phyloP scores from a whole-genome alignment of 2,113 vertebrate species.

The Calypte anna region DNA sequence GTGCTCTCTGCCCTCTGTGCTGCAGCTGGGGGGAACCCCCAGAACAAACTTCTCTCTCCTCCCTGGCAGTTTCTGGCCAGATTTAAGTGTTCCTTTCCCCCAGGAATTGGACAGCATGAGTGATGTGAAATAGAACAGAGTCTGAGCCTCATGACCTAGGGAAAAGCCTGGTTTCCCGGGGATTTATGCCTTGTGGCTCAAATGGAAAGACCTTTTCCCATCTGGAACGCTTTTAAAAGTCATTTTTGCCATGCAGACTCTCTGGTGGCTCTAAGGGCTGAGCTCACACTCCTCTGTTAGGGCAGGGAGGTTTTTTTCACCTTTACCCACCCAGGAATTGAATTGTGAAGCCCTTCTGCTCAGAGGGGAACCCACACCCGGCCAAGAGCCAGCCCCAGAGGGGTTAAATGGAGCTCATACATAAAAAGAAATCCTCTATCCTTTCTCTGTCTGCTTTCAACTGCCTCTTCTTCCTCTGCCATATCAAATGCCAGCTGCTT shows the following conservation, averaged over 20 bases:
- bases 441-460: not conserved
- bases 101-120: not conserved
- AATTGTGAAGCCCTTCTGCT: not conserved
- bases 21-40: not conserved
- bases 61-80: not conserved
- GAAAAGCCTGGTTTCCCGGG: not conserved
- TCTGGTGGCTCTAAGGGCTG: not conserved
- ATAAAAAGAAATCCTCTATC: not conserved
- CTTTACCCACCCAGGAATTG: not conserved
- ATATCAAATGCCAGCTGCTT: not conserved
- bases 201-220: not conserved
- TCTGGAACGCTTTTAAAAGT: not conserved
- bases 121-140: not conserved
- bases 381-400: not conserved
- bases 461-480: not conserved
- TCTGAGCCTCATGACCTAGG: not conserved
- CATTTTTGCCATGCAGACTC: not conserved
- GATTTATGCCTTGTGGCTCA: not conserved
- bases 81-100: not conserved
- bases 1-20: not conserved
- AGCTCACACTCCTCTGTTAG: not conserved
- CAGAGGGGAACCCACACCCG: not conserved
- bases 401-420: not conserved
- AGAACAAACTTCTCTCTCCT: accelerated
- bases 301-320: not conserved